Evolutionary conservation across 2,888 invertebrate genomes (phyloP).

Genomic region (Lithophane leautieri): DNA sequence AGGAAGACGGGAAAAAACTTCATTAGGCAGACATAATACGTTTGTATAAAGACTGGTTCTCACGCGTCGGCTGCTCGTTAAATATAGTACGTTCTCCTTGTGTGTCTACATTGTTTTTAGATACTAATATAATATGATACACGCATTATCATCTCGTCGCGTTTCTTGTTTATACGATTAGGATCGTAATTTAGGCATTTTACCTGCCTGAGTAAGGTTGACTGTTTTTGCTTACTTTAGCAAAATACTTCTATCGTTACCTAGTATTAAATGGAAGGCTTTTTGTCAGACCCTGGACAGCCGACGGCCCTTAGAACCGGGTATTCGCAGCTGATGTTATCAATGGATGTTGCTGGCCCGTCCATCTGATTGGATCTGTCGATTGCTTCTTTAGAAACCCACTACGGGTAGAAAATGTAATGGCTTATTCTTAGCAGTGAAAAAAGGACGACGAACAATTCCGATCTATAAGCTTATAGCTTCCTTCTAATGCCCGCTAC

Average conservation of each 20-base stretch:
- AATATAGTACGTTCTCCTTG: conserved; percentile 44
- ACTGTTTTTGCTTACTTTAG: conserved; percentile 19
- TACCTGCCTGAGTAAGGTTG: background rate
- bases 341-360: conserved; percentile 35
- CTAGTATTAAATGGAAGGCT: conserved; percentile 12
- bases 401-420: conserved; percentile 39
- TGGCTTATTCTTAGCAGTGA: conserved; percentile 35
- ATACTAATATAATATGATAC: conserved; percentile 39
- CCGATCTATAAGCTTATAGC: background rate
- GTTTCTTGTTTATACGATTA: conserved; percentile 27
- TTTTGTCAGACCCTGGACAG: background rate
- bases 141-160: conserved; percentile 39
- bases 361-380: conserved; percentile 49
- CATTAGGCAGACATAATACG: conserved; percentile 54
- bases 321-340: conserved; percentile 40
- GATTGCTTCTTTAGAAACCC: conserved; percentile 37
- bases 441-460: conserved; percentile 2
- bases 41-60: conserved; percentile 46
- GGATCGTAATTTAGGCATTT: conserved; percentile 31
- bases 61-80: conserved; percentile 43
- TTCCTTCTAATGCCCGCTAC: background rate
- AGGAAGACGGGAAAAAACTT: conserved; percentile 48
- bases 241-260: conserved; percentile 8
- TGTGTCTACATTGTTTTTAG: conserved; percentile 44
- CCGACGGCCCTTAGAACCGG: conserved; percentile 11